Base-by-base conservation (phyloP, 2,888 invertebrate genomes). In the Tetramorium bicarinatum region DNA sequence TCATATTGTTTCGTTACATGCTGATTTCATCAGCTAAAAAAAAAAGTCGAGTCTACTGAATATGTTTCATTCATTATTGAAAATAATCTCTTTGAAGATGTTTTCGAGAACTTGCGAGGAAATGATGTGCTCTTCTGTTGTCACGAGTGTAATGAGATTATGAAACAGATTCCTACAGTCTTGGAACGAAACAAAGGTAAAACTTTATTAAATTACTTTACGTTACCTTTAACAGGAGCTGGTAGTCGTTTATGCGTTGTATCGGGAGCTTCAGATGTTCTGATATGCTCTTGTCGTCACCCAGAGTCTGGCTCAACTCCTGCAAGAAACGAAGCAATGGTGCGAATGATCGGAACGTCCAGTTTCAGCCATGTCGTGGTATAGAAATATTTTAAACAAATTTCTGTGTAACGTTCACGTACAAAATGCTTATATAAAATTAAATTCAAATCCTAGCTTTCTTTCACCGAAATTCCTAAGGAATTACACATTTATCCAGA, bases 231-330 rank as follows among this genome's bases (percentile, higher is more conserved):
- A 99, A 96, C 87, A 99, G 97, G 93, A 98, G 97, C 95, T 99
- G 98, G 95, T 99, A 99, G 96, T 99, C 98, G 97, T 98, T 98
- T 95, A 99, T 98, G 95, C 99, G 97, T 96, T 99, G 98, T 94
- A 98, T 98, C 92, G 99, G 98, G 93, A 99, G 97, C 95, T 98
- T 98, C 92, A 99, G 96, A 95, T 99, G 98, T 95, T 99, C 99
- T 93, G 97, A 96, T 93, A 98, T 96, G 92, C 97, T 97, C 95
- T 98, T 98, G 95, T 98, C 98, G 97, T 98, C 98, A 93, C 97
- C 97, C 93, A 98, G 96, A 94, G 96, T 97, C 93, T 97, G 97
- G 95, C 98, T 97, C 95, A 98, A 96, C 95, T 97, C 97, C 98
- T 98, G 96, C 61, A 95, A 92, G 90, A 89, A 93, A 84, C 47